Conservation (phyloP, 2,113 vertebrate species). For the Ascaphus truei region DNA sequence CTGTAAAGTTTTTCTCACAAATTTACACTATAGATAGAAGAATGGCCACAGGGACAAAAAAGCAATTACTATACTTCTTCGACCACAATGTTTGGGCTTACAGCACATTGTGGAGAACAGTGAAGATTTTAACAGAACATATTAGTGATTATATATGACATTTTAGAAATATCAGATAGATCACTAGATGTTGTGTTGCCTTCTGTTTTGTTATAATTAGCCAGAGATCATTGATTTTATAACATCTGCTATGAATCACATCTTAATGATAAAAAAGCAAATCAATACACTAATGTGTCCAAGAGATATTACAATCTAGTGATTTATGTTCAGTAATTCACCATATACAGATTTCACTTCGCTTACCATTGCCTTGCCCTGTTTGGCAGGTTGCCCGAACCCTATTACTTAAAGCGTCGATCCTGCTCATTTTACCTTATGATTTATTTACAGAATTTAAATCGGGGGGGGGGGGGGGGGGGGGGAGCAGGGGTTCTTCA, state of each 20-base stretch:
- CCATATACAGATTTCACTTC: background rate
- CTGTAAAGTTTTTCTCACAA: no score
- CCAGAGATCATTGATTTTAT: constrained; percentile 22
- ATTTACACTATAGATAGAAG: no score
- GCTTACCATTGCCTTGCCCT: constrained; percentile 9
- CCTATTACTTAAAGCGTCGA: no score
- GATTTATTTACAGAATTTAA: no score
- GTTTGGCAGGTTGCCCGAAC: background rate
- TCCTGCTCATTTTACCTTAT: no score
- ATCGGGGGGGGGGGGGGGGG: no score
- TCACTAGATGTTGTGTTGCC: background rate
- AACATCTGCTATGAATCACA: constrained; percentile 28
- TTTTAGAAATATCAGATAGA: background rate
- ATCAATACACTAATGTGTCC: constrained; percentile 21
- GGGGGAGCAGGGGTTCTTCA: no score
- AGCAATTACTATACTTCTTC: no score
- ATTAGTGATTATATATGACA: background rate
- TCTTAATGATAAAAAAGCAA: constrained; percentile 22
- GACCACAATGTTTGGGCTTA: no score
- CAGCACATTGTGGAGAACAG: no score
- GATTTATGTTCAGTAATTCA: constrained; percentile 10
- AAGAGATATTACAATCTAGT: constrained; percentile 10
- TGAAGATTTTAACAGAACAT: no score
- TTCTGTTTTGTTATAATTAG: constrained; percentile 25
- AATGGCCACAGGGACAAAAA: no score